Evolutionary conservation across 2,888 invertebrate species (phyloP).

Genomic region (Eurytoma adleriae): DNA sequence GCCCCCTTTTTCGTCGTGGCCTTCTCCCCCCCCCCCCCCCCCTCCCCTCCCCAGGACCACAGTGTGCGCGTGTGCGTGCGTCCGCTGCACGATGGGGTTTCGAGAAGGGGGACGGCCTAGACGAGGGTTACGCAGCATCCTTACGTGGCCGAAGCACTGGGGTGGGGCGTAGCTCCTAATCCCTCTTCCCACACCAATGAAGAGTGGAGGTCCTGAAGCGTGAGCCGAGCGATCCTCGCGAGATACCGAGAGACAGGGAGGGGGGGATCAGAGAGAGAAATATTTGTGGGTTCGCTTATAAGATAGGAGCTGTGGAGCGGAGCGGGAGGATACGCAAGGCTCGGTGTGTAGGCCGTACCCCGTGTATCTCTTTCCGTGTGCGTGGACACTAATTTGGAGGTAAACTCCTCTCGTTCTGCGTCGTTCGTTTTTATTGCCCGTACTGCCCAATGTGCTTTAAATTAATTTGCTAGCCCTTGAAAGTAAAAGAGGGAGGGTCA

Average conservation of each 20-base stretch:
- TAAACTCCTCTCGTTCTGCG: slow-evolving; percentile 16
- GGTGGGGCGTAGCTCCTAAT: slow-evolving; percentile 71
- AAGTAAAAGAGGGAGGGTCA: slow-evolving; percentile 18
- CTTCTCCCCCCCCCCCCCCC: slow-evolving; percentile 45
- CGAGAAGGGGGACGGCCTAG: slow-evolving; percentile 67
- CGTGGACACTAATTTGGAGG: slow-evolving; percentile 46
- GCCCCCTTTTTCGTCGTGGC: slow-evolving; percentile 49
- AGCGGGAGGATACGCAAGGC: not conserved
- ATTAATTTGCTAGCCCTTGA: slow-evolving; percentile 42
- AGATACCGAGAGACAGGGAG: slow-evolving; percentile 10
- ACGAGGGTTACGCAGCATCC: slow-evolving; percentile 59
- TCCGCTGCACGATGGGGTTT: slow-evolving; percentile 63
- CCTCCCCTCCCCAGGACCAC: slow-evolving; percentile 13
- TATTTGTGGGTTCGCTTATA: slow-evolving; percentile 40
- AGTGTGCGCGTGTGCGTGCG: slow-evolving; percentile 55
- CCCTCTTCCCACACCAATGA: slow-evolving; percentile 60
- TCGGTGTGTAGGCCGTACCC: not conserved
- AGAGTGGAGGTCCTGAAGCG: slow-evolving; percentile 19
- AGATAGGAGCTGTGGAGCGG: not conserved
- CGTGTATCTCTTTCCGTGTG: not conserved
- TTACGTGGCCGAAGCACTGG: slow-evolving; percentile 61
- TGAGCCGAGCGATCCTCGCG: slow-evolving; percentile 10
- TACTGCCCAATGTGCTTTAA: slow-evolving; percentile 39
- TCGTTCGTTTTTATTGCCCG: slow-evolving; percentile 33
- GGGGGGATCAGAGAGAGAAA: slow-evolving; percentile 15